phyloP scores from a whole-genome alignment of 2,888 invertebrate species.

The Pristionchus japonicus region DNA sequence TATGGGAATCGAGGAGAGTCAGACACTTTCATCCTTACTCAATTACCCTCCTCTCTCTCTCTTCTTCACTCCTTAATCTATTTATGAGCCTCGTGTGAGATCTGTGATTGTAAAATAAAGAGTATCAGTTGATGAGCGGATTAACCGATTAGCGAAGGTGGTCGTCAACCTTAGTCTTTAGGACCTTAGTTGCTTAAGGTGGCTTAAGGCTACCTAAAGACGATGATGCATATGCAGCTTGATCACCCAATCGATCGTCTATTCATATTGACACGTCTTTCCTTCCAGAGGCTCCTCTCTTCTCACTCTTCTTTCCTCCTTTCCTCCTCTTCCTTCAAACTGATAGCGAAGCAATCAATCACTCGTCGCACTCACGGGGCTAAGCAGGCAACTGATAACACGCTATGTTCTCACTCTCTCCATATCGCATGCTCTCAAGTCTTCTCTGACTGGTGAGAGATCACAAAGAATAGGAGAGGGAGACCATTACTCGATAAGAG shows the following conservation, averaged over 20 bases:
- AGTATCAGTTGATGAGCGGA: conserved; percentile 15
- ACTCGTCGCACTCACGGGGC: neutral
- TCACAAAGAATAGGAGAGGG: neutral
- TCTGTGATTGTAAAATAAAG: conserved; percentile 11
- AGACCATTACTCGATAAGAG: neutral
- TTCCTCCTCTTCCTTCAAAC: too few species aligned
- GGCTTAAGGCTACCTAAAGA: too few species aligned
- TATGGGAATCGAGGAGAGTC: too few species aligned
- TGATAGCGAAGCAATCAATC: conserved; percentile 36
- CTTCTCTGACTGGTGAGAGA: neutral
- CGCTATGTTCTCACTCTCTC: neutral
- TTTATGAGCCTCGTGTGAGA: conserved; percentile 1
- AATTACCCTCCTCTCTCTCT: neutral
- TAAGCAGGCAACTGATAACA: neutral
- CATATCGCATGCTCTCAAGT: neutral
- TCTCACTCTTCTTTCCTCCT: neutral
- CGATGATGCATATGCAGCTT: neutral
- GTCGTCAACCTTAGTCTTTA: neutral
- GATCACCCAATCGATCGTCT: neutral
- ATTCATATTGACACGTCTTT: neutral
- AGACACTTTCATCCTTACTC: too few species aligned
- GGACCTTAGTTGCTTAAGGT: too few species aligned
- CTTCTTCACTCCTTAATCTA: neutral
- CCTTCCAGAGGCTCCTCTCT: conserved; percentile 3
- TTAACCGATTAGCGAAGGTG: neutral